Conservation (phyloP, 1,140 invertebrate genomes). For the Brachionus angularis region DNA sequence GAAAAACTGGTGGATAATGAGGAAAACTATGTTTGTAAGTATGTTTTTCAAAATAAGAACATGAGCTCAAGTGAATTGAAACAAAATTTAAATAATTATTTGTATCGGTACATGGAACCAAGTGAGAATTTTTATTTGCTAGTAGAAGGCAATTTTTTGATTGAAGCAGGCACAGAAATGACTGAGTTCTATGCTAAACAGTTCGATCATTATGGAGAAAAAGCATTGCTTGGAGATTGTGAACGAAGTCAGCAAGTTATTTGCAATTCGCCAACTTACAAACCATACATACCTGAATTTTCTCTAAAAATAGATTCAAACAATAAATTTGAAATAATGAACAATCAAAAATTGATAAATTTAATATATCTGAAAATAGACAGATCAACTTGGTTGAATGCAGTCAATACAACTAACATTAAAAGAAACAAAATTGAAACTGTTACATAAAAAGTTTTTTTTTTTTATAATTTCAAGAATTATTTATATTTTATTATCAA, state of each 20-base stretch:
- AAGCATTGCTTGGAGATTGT: background rate
- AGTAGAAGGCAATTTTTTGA: background rate
- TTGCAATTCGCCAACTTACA: background rate
- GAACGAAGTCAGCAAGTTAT: background rate
- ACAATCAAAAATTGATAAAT: background rate
- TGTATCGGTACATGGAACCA: background rate
- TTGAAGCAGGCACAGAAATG: background rate
- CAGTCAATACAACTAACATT: background rate
- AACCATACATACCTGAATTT: background rate
- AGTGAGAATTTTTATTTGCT: background rate
- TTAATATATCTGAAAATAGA: background rate
- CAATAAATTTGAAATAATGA: background rate
- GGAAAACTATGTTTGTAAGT: background rate
- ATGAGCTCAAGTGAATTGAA: too few species aligned
- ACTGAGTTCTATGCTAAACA: background rate
- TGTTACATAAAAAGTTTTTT: too few species aligned
- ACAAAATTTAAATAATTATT: background rate
- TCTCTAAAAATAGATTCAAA: background rate
- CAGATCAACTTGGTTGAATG: background rate
- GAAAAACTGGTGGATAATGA: background rate
- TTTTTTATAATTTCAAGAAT: too few species aligned
- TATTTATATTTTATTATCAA: too few species aligned
- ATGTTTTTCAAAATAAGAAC: background rate
- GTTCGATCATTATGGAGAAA: background rate
- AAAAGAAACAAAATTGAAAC: background rate